These are phyloP conservation scores for Aethina tumida DNA, from an alignment of 1,140 invertebrate species.

Conservation along the genomic window DNA sequence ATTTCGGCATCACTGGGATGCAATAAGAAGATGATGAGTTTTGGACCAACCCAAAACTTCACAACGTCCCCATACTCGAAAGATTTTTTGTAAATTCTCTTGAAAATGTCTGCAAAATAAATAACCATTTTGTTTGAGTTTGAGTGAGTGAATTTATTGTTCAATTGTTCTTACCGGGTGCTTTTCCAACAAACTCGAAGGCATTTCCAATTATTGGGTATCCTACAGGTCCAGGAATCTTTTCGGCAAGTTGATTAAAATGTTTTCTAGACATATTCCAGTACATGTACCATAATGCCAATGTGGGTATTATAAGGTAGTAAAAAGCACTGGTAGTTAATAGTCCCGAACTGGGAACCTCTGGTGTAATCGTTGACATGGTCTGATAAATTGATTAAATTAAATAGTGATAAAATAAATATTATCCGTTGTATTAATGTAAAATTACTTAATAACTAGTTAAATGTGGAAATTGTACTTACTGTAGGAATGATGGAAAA, in stretches of 20 bases:
- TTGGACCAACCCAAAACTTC: slow-evolving; percentile 48
- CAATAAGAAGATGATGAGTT: slow-evolving; percentile 50
- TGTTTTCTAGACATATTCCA: no score
- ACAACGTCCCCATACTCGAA: slow-evolving; percentile 8
- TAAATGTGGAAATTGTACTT: no score
- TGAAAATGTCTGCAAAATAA: slow-evolving; percentile 10
- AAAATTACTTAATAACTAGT: no score
- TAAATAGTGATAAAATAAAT: no score
- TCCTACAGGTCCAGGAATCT: slow-evolving; percentile 11
- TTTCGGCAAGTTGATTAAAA: slow-evolving; percentile 15
- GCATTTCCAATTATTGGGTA: slow-evolving; percentile 17
- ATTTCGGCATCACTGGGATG: slow-evolving; percentile 54
- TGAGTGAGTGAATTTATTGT: neutral
- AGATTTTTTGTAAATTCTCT: slow-evolving; percentile 3
- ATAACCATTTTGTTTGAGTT: neutral
- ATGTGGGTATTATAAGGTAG: no score
- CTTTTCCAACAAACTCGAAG: slow-evolving; percentile 10
- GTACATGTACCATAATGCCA: no score
- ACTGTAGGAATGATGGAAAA: no score
- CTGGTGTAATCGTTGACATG: no score
- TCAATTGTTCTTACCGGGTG: slow-evolving; percentile 7
- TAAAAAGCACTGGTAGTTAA: no score
- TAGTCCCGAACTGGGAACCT: no score
- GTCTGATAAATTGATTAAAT: no score
- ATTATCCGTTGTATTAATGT: no score